Percentiles rank a stretch among this genome's conserved stretches.
phyloP scores from a whole-genome alignment of 2,113 vertebrate species.

The Astur gentilis region DNA sequence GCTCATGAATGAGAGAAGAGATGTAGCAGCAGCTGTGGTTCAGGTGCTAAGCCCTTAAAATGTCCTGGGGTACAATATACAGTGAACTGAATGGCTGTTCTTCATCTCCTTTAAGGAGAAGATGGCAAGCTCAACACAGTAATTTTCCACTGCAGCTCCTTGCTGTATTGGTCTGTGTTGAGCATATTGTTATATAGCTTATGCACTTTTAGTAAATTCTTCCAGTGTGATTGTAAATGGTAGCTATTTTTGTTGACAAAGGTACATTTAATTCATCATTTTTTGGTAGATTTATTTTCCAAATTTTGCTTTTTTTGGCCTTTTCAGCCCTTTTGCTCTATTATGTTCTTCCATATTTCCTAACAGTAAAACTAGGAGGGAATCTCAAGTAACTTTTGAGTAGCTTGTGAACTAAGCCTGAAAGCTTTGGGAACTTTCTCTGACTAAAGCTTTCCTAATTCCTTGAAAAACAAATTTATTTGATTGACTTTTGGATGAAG shows the following conservation, averaged over 20 bases:
- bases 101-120: not conserved
- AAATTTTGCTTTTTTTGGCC: not conserved
- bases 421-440: not conserved
- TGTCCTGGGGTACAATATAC: not conserved
- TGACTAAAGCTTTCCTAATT: not conserved
- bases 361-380: not conserved
- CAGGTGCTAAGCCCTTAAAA: not conserved
- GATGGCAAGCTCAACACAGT: not conserved
- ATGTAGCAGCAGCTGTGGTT: not conserved
- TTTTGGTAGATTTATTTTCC: not conserved
- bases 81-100: not conserved
- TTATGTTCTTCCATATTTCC: not conserved
- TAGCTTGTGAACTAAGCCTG: not conserved
- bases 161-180: not conserved
- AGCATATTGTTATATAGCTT: not conserved
- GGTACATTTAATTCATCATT: not conserved
- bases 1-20: not conserved
- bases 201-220: not conserved
- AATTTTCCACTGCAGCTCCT: not conserved
- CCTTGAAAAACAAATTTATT: not conserved
- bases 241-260: not conserved
- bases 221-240: not conserved
- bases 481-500: not conserved
- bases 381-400: not conserved
- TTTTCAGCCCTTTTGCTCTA: not conserved